A percentile compares a stretch with the other conserved stretches of the same genome.
Conservation (phyloP, 2,888 invertebrate genomes). For the Nomada ferruginata region DNA sequence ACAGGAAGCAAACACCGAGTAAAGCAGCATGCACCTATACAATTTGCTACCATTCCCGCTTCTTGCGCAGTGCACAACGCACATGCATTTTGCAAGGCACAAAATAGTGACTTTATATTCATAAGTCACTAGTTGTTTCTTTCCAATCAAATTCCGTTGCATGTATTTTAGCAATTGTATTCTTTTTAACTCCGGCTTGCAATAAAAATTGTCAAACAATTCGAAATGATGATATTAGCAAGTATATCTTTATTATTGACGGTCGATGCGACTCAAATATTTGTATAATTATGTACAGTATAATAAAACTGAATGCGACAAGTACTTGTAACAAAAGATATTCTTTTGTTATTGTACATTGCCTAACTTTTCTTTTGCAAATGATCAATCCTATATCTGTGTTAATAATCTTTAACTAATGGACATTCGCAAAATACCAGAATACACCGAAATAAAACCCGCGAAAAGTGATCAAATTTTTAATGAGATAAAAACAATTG, state of each 20-base stretch:
- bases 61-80: conserved; percentile 41
- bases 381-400: not conserved
- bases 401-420: not conserved
- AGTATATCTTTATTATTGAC: not conserved
- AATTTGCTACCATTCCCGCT: conserved; percentile 43
- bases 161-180: too few species aligned
- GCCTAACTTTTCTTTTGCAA: not conserved
- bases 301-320: not conserved
- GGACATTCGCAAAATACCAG: not conserved
- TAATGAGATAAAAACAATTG: not conserved
- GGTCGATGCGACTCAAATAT: not conserved
- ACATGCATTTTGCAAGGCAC: conserved; percentile 5
- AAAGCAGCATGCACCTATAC: conserved; percentile 31
- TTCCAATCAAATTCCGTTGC: not conserved
- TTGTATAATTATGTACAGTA: not conserved
- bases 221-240: not conserved
- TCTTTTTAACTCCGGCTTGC: too few species aligned
- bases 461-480: not conserved
- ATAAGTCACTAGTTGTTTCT: conserved; percentile 21
- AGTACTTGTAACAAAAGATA: not conserved
- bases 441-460: not conserved
- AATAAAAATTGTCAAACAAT: not conserved
- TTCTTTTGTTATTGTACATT: not conserved
- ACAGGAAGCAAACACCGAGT: conserved; percentile 40
- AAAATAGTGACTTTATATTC: conserved; percentile 15